Evolutionary conservation across 2,888 invertebrate genomes (phyloP).

Genomic region (Sesamia inferens): DNA sequence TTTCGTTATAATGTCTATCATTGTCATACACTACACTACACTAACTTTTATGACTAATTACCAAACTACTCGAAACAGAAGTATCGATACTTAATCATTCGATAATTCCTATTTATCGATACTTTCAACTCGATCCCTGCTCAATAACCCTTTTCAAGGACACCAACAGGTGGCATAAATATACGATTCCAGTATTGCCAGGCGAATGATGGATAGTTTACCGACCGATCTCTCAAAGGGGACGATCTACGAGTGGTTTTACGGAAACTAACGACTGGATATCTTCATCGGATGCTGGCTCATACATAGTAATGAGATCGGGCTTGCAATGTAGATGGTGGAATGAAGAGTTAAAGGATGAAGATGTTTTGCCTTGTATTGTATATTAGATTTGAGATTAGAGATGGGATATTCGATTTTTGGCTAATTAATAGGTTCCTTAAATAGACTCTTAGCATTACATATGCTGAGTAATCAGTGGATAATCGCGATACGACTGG

Average conservation of each 20-base stretch:
- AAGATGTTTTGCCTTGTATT: not conserved
- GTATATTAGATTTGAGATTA: not conserved
- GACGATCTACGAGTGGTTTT: constrained; percentile 45
- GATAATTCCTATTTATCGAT: constrained; percentile 1
- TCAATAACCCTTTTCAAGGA: constrained; percentile 18
- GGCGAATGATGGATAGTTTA: constrained; percentile 56
- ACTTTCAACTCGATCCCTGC: not conserved
- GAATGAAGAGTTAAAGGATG: not conserved
- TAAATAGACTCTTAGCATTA: too few species aligned
- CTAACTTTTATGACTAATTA: not conserved
- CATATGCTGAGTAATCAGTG: too few species aligned
- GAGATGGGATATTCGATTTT: too few species aligned
- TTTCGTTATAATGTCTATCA: too few species aligned
- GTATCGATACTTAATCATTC: not conserved
- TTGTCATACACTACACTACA: not conserved
- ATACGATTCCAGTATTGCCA: constrained; percentile 43
- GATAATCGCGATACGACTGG: too few species aligned
- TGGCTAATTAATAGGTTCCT: too few species aligned
- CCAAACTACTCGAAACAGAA: not conserved
- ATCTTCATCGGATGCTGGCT: constrained; percentile 63
- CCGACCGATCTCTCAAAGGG: constrained; percentile 62
- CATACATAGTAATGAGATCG: constrained; percentile 62
- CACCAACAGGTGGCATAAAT: constrained; percentile 50
- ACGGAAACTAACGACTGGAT: constrained; percentile 61
- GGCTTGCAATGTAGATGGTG: constrained; percentile 15